Evolutionary conservation across 1,140 invertebrate genomes (phyloP), one percentile per base, ranked within the genome.

Genomic region (Dryas iulia): DNA sequence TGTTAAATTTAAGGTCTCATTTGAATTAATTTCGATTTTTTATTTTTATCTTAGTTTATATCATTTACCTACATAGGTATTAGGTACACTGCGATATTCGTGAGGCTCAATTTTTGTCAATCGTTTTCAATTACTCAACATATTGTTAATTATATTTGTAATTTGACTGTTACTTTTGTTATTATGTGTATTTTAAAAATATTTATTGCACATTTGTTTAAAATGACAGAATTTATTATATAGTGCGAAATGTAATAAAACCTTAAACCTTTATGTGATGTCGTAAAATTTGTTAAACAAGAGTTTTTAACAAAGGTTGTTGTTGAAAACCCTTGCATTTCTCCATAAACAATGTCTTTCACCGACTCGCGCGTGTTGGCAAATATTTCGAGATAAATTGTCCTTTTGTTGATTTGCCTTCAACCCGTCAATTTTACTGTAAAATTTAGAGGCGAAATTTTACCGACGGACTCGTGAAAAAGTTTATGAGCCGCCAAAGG

Each of bases 241-340:
- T 18, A 47, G 30, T 58, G 47, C 56, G 47, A 33, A 66, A 56
- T 14, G 25, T 61, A 28, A 30, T 59, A 59, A 61, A 66, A 61
- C 12, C 52, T 59, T 71, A 77, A 80, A 78, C 59, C 66, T 77
- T 79, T 82, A 73, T 75, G 64, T 65, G 62, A 76, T 35, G 72
- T 79, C 66, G 73, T 85, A 82, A 86, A 89, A 62, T 71, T 67
- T 26, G 28, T 69, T 66, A 79, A 78, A 78, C 83, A 83, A 82
- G 75, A 75, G 65, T 81, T 72, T 68, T 72, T 35, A 73, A 84
- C 79, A 84, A 87, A 79, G 70, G 59, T 58, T 52, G 56, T 66
- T 72, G 72, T 83, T 82, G 72, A 70, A 62, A 87, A 84, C 87
- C 83, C 85, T 83, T 84, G 78, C 85, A 82, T 85, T 85, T 83